Evolutionary conservation across 2,113 vertebrate species (phyloP), one percentile per base, ranked within the genome.

Genomic region (Istiophorus platypterus): DNA sequence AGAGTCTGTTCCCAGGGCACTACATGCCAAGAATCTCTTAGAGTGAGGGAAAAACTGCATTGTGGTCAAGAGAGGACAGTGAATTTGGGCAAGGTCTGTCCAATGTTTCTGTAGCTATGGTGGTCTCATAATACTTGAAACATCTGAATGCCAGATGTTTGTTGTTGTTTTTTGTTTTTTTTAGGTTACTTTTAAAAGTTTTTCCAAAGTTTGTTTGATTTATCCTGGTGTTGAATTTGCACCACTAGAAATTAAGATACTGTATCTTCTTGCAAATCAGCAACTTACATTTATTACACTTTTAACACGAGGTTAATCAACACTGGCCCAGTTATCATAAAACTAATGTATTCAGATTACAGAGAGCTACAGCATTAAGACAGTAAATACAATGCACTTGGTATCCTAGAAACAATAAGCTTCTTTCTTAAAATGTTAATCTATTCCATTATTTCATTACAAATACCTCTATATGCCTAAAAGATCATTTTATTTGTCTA

Each of bases 1-100:
- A 94, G 81, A 49, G 39, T 65, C 31, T 61, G 69, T 69, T 91
- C 92, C 90, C 89, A 85, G 89, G 92, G 79, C 88, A 80, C 87
- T 51, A 74, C 83, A 89, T 89, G 88, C 85, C 79, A 88, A 80
- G 81, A 62, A 85, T 88, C 84, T 81, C 81, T 73, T 20, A 57
- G 24, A 37, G 57, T 79, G 54, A 75, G 20, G 20, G 70, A 13
- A 42, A 69, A 79, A 57, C 51, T 68, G 41, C 47, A 89, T 45
- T 10, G 42, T 56, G 71, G 78, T 63, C 58, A 80, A 63, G 31
- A 64, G 39, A 54, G 7, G 24, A 67, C 67, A 70, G 72, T 78
- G 66, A 78, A 63, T 51, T 49, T 69, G 51, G 15, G 54, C 14
- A 65, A 14, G 20, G 27, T 76, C 66, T 22, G 56, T 56, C 49